Conservation (phyloP, 2,888 invertebrate species). For the Trichogramma dendrolimi region DNA sequence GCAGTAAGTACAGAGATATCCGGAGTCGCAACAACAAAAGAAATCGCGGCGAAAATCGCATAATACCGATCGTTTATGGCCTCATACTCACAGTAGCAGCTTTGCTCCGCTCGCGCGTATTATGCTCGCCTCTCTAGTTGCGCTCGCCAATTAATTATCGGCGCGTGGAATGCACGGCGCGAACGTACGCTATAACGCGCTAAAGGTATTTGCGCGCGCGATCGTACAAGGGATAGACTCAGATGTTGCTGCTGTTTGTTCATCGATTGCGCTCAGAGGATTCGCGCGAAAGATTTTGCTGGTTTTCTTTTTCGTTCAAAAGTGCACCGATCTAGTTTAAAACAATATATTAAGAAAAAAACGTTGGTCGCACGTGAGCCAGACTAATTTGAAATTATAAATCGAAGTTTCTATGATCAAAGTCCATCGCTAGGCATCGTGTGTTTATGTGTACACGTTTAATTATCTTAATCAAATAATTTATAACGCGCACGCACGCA, state of each 20-base stretch:
- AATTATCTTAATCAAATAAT: constrained; percentile 15
- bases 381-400: neutral
- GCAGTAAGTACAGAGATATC: too few species aligned
- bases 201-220: neutral
- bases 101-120: too few species aligned
- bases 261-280: too few species aligned
- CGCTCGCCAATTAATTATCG: constrained; percentile 12
- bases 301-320: too few species aligned
- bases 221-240: neutral
- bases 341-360: neutral
- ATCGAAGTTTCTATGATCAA: constrained; percentile 2
- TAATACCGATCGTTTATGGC: too few species aligned
- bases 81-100: too few species aligned
- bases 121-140: neutral
- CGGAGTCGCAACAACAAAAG: too few species aligned
- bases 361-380: too few species aligned
- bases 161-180: constrained; percentile 2
- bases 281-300: neutral
- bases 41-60: too few species aligned
- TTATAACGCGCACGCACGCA: neutral
- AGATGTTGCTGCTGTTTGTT: neutral
- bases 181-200: constrained; percentile 1
- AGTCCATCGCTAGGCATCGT: neutral
- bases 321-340: too few species aligned
- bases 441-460: neutral